Conservation (phyloP, 2,888 invertebrate genomes). For the Aphodius sticticus region DNA sequence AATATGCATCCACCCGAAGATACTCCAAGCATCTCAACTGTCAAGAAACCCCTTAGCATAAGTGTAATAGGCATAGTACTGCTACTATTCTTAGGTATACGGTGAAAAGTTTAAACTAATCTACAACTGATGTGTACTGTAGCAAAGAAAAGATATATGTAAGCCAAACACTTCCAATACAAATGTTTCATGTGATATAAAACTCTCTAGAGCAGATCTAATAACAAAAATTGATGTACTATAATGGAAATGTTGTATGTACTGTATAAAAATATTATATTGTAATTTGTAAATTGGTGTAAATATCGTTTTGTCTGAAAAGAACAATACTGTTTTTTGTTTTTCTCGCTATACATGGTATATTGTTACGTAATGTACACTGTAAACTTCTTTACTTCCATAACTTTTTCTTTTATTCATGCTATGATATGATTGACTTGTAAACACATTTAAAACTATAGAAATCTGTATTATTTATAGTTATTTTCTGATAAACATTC, state of each 20-base stretch:
- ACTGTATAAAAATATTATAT: conserved; percentile 33
- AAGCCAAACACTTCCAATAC: conserved; percentile 42
- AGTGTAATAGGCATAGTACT: conserved; percentile 11
- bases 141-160: conserved; percentile 10
- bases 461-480: too few relatives aligned
- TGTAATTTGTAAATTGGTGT: conserved; percentile 28
- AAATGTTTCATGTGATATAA: conserved; percentile 43
- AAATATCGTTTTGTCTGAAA: not conserved
- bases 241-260: conserved; percentile 33
- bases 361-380: too few relatives aligned
- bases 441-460: too few relatives aligned
- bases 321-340: not conserved
- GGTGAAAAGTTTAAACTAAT: conserved; percentile 29
- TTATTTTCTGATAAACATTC: too few relatives aligned
- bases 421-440: too few relatives aligned
- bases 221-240: conserved; percentile 33
- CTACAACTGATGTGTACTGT: conserved; percentile 23
- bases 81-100: conserved; percentile 22
- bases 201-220: conserved; percentile 13
- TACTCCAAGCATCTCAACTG: conserved; percentile 11
- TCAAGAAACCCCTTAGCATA: not conserved
- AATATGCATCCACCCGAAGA: conserved; percentile 33
- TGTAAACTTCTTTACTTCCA: too few relatives aligned
- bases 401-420: too few relatives aligned
- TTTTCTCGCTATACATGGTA: not conserved